These are phyloP conservation scores for Epizoanthus illoricatus DNA, from an alignment of 92 coral and sea anemone species.

Conservation along the genomic window DNA sequence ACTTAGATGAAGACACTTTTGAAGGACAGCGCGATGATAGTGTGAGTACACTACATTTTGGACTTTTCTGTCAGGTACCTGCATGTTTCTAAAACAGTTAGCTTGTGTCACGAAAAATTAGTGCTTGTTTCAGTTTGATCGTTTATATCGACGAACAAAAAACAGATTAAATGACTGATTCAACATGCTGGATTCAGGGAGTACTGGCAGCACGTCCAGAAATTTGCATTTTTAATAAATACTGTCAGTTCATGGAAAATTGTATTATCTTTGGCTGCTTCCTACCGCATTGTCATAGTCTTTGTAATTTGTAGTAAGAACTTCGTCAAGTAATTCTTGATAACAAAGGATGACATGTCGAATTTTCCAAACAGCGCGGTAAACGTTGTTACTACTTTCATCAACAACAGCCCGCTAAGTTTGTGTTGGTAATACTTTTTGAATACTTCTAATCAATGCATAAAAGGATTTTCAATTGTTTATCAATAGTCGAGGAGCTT, in stretches of 20 bases:
- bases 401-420: conserved; percentile 1
- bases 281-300: too few relatives aligned
- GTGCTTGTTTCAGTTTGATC: too few relatives aligned
- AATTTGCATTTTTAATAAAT: conserved; percentile 17
- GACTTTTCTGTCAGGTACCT: background rate
- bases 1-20: conserved; percentile 8
- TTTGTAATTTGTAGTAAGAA: too few relatives aligned
- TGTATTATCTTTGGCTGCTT: background rate
- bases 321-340: too few relatives aligned
- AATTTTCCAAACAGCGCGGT: too few relatives aligned
- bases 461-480: background rate
- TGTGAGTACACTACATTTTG: conserved; percentile 16
- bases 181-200: too few relatives aligned
- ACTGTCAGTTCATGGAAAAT: conserved; percentile 1
- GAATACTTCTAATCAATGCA: conserved; percentile 6
- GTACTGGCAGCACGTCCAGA: background rate
- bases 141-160: too few relatives aligned
- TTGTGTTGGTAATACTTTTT: background rate
- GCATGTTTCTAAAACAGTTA: background rate
- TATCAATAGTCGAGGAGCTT: conserved; percentile 19
- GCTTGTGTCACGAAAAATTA: background rate
- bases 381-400: background rate
- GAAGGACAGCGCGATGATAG: conserved; percentile 35
- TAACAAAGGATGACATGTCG: too few relatives aligned
- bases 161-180: too few relatives aligned